Percentiles rank a stretch among this genome's conserved stretches.
Conservation (phyloP, 2,113 vertebrate genomes). For the Nyctibius bracteatus region DNA sequence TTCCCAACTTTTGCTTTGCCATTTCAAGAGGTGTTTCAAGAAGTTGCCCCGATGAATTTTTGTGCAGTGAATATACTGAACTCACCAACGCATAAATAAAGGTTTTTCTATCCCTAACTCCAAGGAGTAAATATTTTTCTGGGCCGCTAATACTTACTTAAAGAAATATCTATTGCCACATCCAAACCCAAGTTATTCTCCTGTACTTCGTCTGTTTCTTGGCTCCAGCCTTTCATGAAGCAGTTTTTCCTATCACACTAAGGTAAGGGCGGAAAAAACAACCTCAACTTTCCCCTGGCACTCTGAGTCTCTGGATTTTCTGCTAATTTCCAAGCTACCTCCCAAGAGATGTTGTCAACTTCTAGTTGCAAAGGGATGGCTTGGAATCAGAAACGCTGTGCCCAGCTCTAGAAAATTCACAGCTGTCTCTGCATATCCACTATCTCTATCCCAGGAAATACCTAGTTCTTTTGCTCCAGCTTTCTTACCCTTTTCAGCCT, state of each 20-base stretch:
- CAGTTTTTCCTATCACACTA: background rate
- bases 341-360: background rate
- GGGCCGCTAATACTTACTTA: background rate
- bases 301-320: background rate
- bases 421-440: background rate
- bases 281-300: background rate
- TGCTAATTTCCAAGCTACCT: background rate
- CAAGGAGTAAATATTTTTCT: background rate
- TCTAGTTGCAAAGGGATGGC: background rate
- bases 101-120: background rate
- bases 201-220: background rate
- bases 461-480: background rate
- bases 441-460: background rate
- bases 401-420: background rate
- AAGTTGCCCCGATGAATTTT: background rate
- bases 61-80: background rate
- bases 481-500: background rate
- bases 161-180: background rate
- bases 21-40: background rate
- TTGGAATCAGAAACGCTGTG: background rate
- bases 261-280: rapidly evolving
- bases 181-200: background rate
- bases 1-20: background rate
- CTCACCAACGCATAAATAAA: background rate
- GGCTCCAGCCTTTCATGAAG: background rate